A percentile compares a stretch with the other conserved stretches of the same genome.
Evolutionary conservation across 2,113 vertebrate species (phyloP).

Genomic region (Daphoenositta chrysoptera): DNA sequence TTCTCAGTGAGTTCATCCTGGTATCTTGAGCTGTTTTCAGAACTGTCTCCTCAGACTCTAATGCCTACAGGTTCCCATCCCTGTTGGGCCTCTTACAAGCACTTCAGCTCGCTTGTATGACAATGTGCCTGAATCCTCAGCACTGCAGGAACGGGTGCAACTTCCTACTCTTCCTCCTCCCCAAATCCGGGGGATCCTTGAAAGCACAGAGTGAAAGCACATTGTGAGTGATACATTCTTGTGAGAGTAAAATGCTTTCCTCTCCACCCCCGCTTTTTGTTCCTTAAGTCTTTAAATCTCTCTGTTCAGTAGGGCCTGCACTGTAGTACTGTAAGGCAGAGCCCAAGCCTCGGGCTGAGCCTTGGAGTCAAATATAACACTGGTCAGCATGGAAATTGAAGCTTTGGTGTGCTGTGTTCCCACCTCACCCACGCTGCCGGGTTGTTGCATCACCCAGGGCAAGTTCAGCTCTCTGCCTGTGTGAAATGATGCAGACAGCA

Average conservation of each 20-base stretch:
- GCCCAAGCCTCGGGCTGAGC: not conserved
- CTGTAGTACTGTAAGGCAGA: not conserved
- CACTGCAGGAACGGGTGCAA: accelerated
- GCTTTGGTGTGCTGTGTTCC: not conserved
- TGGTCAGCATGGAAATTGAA: not conserved
- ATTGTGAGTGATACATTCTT: not conserved
- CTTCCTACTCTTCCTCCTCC: not conserved
- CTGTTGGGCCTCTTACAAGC: not conserved
- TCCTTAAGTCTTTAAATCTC: not conserved
- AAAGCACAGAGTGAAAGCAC: not conserved
- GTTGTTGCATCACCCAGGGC: not conserved
- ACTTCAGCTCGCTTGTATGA: not conserved
- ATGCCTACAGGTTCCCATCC: not conserved
- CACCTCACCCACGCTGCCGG: not conserved
- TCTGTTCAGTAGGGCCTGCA: not conserved
- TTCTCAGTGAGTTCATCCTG: not conserved
- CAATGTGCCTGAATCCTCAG: not conserved
- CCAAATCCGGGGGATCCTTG: accelerated
- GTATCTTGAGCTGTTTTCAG: not conserved
- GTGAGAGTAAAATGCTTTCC: not conserved
- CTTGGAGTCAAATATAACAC: too few relatives aligned
- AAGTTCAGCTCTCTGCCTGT: not conserved
- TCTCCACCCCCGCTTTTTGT: not conserved
- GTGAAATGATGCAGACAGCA: not conserved
- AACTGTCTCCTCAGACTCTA: not conserved